phyloP scores from a whole-genome alignment of 2,113 vertebrate species.

The Sebastes fasciatus region DNA sequence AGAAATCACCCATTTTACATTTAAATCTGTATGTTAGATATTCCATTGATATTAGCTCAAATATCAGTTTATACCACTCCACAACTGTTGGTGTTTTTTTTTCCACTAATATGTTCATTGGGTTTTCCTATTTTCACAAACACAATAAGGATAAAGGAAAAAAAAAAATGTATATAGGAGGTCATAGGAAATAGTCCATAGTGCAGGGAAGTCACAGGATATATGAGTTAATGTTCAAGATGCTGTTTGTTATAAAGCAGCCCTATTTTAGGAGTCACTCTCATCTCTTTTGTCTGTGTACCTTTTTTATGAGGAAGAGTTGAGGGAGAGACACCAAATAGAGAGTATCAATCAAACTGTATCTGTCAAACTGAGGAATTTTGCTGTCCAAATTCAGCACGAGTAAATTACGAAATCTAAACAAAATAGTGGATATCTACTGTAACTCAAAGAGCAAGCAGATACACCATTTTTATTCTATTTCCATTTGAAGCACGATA shows the following conservation, averaged over 20 bases:
- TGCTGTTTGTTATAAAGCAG: constrained; percentile 31
- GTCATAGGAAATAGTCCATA: too few relatives aligned
- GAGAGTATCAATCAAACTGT: background rate
- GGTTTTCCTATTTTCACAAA: too few relatives aligned
- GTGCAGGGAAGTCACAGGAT: too few relatives aligned
- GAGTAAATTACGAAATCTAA: background rate
- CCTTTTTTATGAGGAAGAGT: constrained; percentile 12
- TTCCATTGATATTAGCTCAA: too few relatives aligned
- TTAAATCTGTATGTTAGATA: too few relatives aligned
- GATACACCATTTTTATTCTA: background rate
- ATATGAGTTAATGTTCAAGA: too few relatives aligned
- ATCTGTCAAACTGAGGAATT: background rate
- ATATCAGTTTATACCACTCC: too few relatives aligned
- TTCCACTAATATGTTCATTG: too few relatives aligned
- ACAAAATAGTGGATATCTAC: background rate
- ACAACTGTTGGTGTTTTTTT: too few relatives aligned
- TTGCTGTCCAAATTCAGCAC: background rate
- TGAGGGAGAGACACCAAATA: background rate
- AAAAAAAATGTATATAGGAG: too few relatives aligned
- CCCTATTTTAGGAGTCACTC: constrained; percentile 26
- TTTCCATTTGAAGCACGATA: background rate
- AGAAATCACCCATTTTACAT: too few relatives aligned
- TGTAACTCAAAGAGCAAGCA: background rate
- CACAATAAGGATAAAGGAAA: too few relatives aligned
- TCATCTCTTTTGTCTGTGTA: constrained; percentile 2